Evolutionary conservation across 2,113 vertebrate genomes (phyloP).

Genomic region (Prietella phreatophila): DNA sequence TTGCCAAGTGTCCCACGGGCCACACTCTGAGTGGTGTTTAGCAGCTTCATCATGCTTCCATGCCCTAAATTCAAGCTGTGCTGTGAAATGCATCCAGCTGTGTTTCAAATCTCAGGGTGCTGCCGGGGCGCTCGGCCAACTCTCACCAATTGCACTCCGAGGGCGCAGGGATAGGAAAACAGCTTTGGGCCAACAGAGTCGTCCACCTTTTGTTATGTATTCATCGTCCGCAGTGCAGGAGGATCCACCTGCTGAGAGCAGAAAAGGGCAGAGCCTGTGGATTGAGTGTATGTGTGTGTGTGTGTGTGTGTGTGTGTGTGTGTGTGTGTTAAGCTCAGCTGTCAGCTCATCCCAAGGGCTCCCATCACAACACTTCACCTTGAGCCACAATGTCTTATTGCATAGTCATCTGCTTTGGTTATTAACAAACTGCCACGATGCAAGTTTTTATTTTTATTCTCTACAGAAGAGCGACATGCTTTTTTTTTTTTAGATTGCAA

Average conservation of each 20-base stretch:
- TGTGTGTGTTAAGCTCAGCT: conserved; percentile 27
- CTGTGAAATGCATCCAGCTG: conserved; percentile 65
- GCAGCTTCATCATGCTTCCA: conserved; percentile 64
- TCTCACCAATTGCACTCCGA: neutral
- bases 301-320: conserved; percentile 18
- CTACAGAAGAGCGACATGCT: neutral
- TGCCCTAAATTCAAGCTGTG: conserved; percentile 60
- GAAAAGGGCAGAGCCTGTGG: conserved; percentile 17
- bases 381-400: conserved; percentile 7
- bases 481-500: neutral
- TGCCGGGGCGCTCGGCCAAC: neutral
- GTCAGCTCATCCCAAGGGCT: conserved; percentile 31
- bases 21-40: conserved; percentile 68
- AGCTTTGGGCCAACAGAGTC: neutral
- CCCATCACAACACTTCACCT: conserved; percentile 20
- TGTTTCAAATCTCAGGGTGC: neutral
- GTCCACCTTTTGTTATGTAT: conserved; percentile 55
- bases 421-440: neutral
- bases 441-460: conserved; percentile 9
- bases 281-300: conserved; percentile 20
- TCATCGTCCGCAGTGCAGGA: conserved; percentile 42
- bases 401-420: conserved; percentile 19
- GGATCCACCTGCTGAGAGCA: conserved; percentile 36
- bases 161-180: neutral
- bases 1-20: conserved; percentile 68